These are phyloP conservation scores for Pagrus major DNA, from an alignment of 2,113 vertebrate genomes.

Conservation along the genomic window DNA sequence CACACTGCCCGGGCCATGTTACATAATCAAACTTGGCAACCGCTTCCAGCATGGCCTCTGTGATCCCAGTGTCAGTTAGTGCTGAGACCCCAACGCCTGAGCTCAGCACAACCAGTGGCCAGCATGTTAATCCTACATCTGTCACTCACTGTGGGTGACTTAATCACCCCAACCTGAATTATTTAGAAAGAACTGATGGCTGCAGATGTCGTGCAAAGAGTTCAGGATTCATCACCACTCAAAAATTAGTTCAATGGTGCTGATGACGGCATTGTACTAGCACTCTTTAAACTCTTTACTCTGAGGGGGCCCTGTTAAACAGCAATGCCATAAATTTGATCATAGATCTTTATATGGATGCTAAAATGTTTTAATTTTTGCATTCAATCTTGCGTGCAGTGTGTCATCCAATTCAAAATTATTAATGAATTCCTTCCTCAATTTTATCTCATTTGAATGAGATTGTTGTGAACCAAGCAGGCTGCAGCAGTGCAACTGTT, in stretches of 20 bases:
- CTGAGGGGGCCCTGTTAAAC: background rate
- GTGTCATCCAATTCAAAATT: background rate
- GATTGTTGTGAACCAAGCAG: background rate
- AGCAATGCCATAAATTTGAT: background rate
- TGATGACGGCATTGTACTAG: background rate
- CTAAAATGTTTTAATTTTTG: background rate
- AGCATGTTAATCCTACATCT: slow-evolving; percentile 63
- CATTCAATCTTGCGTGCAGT: background rate
- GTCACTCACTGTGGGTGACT: slow-evolving; percentile 59
- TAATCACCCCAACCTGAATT: slow-evolving; percentile 57
- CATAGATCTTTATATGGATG: background rate
- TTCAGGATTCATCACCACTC: slow-evolving; percentile 13
- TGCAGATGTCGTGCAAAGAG: slow-evolving; percentile 14
- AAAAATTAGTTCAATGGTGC: slow-evolving; percentile 10
- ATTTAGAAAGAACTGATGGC: slow-evolving; percentile 47
- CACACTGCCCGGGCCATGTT: slow-evolving; percentile 30
- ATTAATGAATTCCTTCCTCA: background rate
- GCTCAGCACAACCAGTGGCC: slow-evolving; percentile 62
- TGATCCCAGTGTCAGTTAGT: slow-evolving; percentile 58
- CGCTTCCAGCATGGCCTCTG: slow-evolving; percentile 28
- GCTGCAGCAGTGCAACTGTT: background rate
- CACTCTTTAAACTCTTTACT: background rate
- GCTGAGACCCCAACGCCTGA: slow-evolving; percentile 48
- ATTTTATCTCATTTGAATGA: background rate
- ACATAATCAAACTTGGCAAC: slow-evolving; percentile 56